A percentile compares a stretch with the other conserved stretches of the same genome.
Conservation (phyloP, 1,140 invertebrate species). For the Potamilus streckersoni region DNA sequence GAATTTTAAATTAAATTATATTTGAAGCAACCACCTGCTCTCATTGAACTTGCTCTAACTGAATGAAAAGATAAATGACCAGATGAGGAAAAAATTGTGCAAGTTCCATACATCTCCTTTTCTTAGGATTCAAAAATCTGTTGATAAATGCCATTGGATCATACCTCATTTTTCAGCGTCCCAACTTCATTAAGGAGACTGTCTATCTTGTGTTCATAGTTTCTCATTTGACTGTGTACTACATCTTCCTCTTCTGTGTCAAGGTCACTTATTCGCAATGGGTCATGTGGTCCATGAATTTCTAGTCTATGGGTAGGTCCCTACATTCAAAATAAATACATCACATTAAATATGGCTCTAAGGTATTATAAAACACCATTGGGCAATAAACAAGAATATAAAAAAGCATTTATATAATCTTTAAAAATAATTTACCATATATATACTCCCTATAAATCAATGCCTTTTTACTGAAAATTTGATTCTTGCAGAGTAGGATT, state of each 20-base stretch:
- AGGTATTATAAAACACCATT: too few species aligned
- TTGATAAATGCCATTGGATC: background rate
- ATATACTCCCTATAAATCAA: too few species aligned
- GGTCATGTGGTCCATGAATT: conserved; percentile 33
- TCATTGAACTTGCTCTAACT: background rate
- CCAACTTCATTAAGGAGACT: conserved; percentile 65
- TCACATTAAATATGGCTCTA: too few species aligned
- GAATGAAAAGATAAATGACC: background rate
- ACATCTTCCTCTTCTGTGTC: conserved; percentile 64
- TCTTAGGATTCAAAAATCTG: background rate
- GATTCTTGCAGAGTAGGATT: too few species aligned
- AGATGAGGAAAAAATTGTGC: background rate
- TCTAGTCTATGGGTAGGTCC: conserved; percentile 57
- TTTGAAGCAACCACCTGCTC: background rate
- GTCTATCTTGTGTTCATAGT: conserved; percentile 65
- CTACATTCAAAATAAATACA: conserved; percentile 30
- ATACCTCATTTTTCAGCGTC: conserved; percentile 64
- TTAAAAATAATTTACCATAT: too few species aligned
- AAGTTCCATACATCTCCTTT: too few species aligned
- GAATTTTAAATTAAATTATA: background rate
- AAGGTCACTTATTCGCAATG: conserved; percentile 46
- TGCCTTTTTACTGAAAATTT: too few species aligned
- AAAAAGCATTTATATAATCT: too few species aligned
- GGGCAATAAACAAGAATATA: too few species aligned
- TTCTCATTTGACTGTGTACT: conserved; percentile 52